Evolutionary conservation across 2,797 vertebrate genomes (phyloP).

Genomic region (Benthosema pterotum): DNA sequence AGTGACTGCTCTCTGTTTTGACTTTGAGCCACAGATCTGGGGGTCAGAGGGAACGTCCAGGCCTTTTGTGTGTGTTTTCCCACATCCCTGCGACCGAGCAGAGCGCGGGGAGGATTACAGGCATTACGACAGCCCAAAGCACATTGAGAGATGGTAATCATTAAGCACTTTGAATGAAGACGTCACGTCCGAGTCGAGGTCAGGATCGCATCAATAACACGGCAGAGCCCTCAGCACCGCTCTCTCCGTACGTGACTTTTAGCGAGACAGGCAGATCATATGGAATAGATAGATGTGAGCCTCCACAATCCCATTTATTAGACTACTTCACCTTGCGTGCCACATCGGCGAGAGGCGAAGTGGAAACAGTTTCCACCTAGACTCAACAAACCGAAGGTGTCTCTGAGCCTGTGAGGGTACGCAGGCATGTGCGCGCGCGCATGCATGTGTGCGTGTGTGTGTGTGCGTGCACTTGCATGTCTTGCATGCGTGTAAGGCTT

Average conservation of each 20-base stretch:
- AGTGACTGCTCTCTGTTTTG: slow-evolving; percentile 18
- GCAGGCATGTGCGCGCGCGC: slow-evolving; percentile 20
- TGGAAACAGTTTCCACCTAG: slow-evolving; percentile 56
- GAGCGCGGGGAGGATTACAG: slow-evolving; percentile 33
- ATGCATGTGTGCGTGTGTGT: slow-evolving; percentile 42
- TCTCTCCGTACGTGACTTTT: slow-evolving; percentile 64
- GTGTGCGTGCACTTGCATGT: slow-evolving; percentile 36
- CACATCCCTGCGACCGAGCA: slow-evolving; percentile 12
- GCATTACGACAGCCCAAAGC: slow-evolving; percentile 50
- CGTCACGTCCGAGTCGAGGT: slow-evolving; percentile 66
- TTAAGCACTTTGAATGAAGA: slow-evolving; percentile 65
- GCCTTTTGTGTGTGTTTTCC: slow-evolving; percentile 27
- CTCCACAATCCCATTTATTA: slow-evolving; percentile 60
- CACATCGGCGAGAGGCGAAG: slow-evolving; percentile 39
- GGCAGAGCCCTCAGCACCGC: slow-evolving; percentile 32
- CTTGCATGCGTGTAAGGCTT: slow-evolving; percentile 57
- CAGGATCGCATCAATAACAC: slow-evolving; percentile 54
- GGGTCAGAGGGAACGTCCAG: slow-evolving; percentile 40
- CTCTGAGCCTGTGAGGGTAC: slow-evolving; percentile 58
- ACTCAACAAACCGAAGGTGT: slow-evolving; percentile 57
- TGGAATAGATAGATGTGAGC: slow-evolving; percentile 69
- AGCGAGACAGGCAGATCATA: slow-evolving; percentile 68
- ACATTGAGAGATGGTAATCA: slow-evolving; percentile 68
- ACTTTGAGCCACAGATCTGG: slow-evolving; percentile 15
- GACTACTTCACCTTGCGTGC: slow-evolving; percentile 59